Base-by-base conservation (phyloP, 2,888 invertebrate genomes). In the Strigamia transsilvanica region DNA sequence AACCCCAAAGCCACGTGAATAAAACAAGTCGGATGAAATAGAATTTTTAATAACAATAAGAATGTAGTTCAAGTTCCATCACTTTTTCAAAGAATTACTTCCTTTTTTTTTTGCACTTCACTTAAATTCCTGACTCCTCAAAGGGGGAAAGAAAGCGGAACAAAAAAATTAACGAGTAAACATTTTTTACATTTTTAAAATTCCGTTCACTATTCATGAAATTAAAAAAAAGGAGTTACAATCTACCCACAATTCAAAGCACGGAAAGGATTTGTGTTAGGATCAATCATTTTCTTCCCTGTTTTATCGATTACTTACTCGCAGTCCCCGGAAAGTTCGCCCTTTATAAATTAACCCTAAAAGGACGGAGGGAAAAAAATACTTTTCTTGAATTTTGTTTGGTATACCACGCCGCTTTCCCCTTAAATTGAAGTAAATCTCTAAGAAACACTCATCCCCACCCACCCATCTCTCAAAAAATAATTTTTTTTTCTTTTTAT, bases 231-330 rank as follows among this genome's bases (percentile, higher is more conserved):
- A 15, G 61, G 61, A 61, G 61, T 18, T 18, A 61, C 6, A 61
- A 61, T 2, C 23, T 61, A 21, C 61, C 61, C 61, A 61, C 18
- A 61, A 61, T 61, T 12, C 61, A 61, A 15, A 21, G 61, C 61
- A 61, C 6, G 61, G 7, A 61, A 61, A 23, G 46, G 61, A 61
- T 61, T 61, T 61, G 61, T 61, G 61, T 61, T 61, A 61, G 61
- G 61, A 61, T 61, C 61, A 61, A 61, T 61, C 61, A 61, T 61
- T 61, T 56, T 61, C 61, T 61, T 61, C 61, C 61, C 61, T 61
- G 21, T 61, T 61, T 61, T 61, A 61, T 61, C 61, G 61, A 61
- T 61, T 61, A 61, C 61, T 61, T 21, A 46, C 5, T 46, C 15
- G 41, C 41, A 61, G 61, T 61, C 61, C 61, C 18, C 2, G 21